Evolutionary conservation across 2,797 vertebrate species (phyloP).

Genomic region (Acanthurus tractus): DNA sequence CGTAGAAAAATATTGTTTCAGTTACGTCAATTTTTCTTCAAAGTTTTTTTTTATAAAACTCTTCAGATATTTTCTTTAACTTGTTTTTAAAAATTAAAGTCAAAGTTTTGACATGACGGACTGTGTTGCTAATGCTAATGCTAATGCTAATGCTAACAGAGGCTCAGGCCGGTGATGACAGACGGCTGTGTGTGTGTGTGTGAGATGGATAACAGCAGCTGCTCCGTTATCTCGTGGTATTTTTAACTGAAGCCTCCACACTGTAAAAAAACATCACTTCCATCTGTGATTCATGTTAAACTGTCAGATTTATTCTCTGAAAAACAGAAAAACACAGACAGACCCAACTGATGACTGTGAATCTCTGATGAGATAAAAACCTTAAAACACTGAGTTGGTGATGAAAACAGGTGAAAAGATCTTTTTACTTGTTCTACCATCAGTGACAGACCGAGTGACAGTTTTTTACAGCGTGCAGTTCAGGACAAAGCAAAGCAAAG

Average conservation of each 20-base stretch:
- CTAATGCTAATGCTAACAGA: constrained; percentile 13
- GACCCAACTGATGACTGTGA: too few species aligned
- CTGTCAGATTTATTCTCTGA: neutral
- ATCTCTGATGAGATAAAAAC: too few species aligned
- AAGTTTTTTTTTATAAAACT: neutral
- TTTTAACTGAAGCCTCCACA: constrained; percentile 46
- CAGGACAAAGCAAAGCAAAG: too few species aligned
- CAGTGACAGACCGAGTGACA: too few species aligned
- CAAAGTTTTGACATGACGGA: too few species aligned
- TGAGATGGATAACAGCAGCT: constrained; percentile 36
- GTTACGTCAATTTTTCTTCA: neutral
- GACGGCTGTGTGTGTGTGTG: too few species aligned
- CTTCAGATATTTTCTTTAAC: too few species aligned
- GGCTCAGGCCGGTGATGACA: constrained; percentile 1
- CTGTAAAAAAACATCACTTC: neutral
- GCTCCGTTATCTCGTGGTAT: constrained; percentile 37
- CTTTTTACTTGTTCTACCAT: too few species aligned
- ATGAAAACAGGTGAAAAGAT: too few species aligned
- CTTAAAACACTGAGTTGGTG: too few species aligned
- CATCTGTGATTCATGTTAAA: neutral
- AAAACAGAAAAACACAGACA: neutral
- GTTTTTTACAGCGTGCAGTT: too few species aligned
- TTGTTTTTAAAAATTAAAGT: too few species aligned
- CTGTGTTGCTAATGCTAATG: neutral
- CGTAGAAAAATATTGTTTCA: neutral